phyloP scores from a whole-genome alignment of 53 echinoderm and acorn worm species.

The Henricia sp. region DNA sequence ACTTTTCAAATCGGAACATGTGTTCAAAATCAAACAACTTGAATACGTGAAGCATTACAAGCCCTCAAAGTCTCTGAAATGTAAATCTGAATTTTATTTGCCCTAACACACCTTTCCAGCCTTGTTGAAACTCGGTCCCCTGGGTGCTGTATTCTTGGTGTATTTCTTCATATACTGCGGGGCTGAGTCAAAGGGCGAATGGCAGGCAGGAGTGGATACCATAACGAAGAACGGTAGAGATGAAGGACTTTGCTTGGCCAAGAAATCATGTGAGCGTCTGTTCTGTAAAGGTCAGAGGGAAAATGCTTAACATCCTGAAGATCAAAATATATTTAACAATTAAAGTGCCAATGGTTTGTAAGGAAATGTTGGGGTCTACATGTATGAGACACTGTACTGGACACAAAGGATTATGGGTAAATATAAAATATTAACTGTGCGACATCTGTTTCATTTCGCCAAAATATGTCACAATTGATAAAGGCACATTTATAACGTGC shows the following conservation, averaged over 20 bases:
- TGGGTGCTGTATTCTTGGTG: slow-evolving; percentile 78
- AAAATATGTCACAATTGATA: not conserved
- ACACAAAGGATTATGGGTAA: not conserved
- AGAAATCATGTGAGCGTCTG: slow-evolving; percentile 82
- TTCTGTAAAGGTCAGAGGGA: slow-evolving; percentile 59
- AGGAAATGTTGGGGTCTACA: too few relatives aligned
- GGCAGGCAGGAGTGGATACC: slow-evolving; percentile 96
- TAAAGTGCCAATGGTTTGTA: not conserved
- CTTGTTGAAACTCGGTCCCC: slow-evolving; percentile 84
- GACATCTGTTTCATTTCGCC: not conserved
- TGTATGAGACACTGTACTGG: too few relatives aligned
- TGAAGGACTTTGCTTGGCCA: slow-evolving; percentile 40
- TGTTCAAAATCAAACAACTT: too few relatives aligned
- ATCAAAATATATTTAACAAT: not conserved
- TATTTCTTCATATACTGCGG: slow-evolving; percentile 92
- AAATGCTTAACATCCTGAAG: not conserved
- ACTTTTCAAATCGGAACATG: too few relatives aligned
- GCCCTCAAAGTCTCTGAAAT: too few relatives aligned
- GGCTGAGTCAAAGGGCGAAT: slow-evolving; percentile 95
- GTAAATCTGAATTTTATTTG: too few relatives aligned
- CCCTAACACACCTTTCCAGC: slow-evolving; percentile 66
- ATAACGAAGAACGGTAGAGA: slow-evolving; percentile 88
- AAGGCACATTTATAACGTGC: not conserved
- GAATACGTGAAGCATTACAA: too few relatives aligned
- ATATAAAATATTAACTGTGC: not conserved